Conservation (phyloP, 2,113 vertebrate species). For the Gymnarchus niloticus region DNA sequence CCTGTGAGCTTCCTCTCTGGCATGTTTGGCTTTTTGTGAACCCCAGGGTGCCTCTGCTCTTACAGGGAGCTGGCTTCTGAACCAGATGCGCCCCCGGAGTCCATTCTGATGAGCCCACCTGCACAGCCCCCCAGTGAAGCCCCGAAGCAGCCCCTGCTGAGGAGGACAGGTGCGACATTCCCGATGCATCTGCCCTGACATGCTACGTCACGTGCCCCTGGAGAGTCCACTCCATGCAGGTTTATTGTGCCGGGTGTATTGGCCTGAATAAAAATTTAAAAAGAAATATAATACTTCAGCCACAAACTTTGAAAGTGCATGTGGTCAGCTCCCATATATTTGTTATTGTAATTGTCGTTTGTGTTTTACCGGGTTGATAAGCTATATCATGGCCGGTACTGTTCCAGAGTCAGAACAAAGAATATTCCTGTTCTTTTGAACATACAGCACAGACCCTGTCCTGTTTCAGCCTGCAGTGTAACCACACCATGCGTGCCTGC, state of each 20-base stretch:
- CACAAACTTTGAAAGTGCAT: not conserved
- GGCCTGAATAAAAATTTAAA: not conserved
- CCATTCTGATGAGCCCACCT: slow-evolving; percentile 59
- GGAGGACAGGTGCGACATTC: slow-evolving; percentile 73
- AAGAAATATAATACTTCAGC: not conserved
- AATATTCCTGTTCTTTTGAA: not conserved
- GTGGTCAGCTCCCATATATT: not conserved
- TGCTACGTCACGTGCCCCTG: not conserved
- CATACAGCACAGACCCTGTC: not conserved
- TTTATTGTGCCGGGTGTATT: not conserved
- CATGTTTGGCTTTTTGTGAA: not conserved
- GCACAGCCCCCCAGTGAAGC: slow-evolving; percentile 61
- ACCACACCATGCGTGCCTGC: no score
- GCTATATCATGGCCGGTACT: not conserved
- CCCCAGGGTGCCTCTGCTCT: slow-evolving; percentile 21
- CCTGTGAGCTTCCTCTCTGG: not conserved
- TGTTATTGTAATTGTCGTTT: not conserved
- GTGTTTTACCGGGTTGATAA: not conserved
- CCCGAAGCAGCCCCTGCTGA: slow-evolving; percentile 71
- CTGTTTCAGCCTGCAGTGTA: not conserved
- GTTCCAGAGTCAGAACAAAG: not conserved
- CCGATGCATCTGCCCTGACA: no score
- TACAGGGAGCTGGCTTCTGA: slow-evolving; percentile 69
- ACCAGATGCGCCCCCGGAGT: slow-evolving; percentile 60
- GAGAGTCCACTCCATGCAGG: not conserved